Conservation (phyloP, 2,888 invertebrate species). For the Diachrysia chrysitis region DNA sequence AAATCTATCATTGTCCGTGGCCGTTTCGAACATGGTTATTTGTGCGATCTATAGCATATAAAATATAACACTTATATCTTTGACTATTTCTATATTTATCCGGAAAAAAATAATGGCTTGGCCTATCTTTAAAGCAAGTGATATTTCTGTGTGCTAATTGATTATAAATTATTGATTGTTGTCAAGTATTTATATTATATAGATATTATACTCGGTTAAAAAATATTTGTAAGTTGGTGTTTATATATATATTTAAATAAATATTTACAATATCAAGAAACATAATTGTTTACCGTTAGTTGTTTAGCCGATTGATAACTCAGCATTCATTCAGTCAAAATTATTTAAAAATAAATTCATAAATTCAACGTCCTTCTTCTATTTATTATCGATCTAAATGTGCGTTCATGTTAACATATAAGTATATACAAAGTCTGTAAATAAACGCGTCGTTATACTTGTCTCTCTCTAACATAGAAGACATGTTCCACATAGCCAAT, state of each 20-base stretch:
- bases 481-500: constrained; percentile 44
- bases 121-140: constrained; percentile 19
- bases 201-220: not conserved
- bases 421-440: constrained; percentile 54
- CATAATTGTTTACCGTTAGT: not conserved
- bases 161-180: not conserved
- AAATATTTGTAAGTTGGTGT: constrained; percentile 13
- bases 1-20: constrained; percentile 33
- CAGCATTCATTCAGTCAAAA: constrained; percentile 29
- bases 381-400: constrained; percentile 39
- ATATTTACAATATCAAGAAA: constrained; percentile 8
- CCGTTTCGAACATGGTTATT: constrained; percentile 37
- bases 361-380: constrained; percentile 28
- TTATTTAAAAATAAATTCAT: constrained; percentile 20
- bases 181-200: not conserved
- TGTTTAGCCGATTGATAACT: constrained; percentile 10
- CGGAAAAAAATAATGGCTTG: constrained; percentile 20
- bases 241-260: constrained; percentile 6
- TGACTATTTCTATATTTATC: constrained; percentile 13
- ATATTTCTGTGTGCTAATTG: constrained; percentile 16
- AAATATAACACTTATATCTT: constrained; percentile 22
- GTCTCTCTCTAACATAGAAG: constrained; percentile 46
- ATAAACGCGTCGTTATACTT: constrained; percentile 48
- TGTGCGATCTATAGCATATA: constrained; percentile 40
- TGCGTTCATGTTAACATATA: constrained; percentile 55